Base-by-base conservation (phyloP, 2,888 invertebrate genomes). In the Leptinotarsa rubiginosa region DNA sequence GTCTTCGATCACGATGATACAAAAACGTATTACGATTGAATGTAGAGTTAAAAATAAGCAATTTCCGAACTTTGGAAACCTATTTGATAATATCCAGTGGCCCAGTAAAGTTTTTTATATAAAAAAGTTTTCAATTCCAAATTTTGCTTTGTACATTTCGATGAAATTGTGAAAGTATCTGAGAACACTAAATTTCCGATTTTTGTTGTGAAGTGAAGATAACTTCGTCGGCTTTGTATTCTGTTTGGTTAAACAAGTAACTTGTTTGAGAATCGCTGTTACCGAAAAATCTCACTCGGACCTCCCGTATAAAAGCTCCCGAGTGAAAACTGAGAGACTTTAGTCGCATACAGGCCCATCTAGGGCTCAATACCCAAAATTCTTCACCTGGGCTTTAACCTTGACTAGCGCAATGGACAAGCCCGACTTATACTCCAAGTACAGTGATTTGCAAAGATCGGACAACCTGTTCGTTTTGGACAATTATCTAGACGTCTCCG, bases 341-440 rank as follows among this genome's bases (percentile, higher is more conserved):
- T 70, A 75, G 75, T 75, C 64, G 73, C 12, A 54, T 69, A 47
- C 54, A 41, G 56, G 73, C 70, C 72, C 69, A 74, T 54, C 73
- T 70, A 69, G 69, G 74, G 70, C 67, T 50, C 65, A 50, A 70
- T 47, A 69, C 49, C 68, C 75, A 66, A 31, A 56, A 47, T 13
- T 56, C 66, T 16, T 25, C 25, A n/a, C 16, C 68, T n/a, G 15
- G 3, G 2, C 68, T n/a, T 31, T 31, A n/a, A 18, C 54, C 47
- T 16, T 13, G 15, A 15, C 13, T n/a, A 12, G 18, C 13, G 67
- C 47, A 56, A 84, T 83, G 83, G 76, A 83, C 66, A 73, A 92
- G 83, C 93, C 94, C 0, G 89, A 91, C 77, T 85, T 93, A 18
- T 96, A 96, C 85, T 90, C 92, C 62, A 90, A 91, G 80, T 90